These are phyloP conservation scores for Hemaris fuciformis DNA, from an alignment of 2,888 invertebrate genomes.

Conservation along the genomic window DNA sequence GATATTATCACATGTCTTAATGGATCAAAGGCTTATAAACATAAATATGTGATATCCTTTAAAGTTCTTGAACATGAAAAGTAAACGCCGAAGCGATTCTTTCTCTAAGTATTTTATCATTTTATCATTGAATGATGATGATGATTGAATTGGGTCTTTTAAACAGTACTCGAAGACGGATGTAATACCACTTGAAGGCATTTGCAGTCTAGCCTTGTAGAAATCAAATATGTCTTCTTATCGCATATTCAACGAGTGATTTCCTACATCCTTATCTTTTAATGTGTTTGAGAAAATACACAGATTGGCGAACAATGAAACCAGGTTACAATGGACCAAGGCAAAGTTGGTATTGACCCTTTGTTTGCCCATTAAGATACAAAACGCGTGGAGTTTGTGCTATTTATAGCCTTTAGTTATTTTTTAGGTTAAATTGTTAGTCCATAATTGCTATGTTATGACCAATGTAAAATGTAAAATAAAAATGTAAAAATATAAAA, in stretches of 20 bases:
- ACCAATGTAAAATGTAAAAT: too few species aligned
- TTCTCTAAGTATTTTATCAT: too few species aligned
- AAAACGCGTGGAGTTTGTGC: slow-evolving; percentile 14
- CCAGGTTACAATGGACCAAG: slow-evolving; percentile 47
- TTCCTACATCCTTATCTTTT: not conserved
- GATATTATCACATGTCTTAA: too few species aligned
- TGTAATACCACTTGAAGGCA: not conserved
- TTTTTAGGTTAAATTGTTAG: not conserved
- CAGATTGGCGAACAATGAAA: slow-evolving; percentile 19
- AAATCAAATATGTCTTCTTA: not conserved
- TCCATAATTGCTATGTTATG: not conserved
- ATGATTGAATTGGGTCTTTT: too few species aligned
- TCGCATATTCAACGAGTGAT: not conserved
- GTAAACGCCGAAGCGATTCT: too few species aligned
- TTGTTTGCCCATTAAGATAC: slow-evolving; percentile 44
- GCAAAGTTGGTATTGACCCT: slow-evolving; percentile 34
- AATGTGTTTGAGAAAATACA: slow-evolving; percentile 3
- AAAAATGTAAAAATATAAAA: too few species aligned
- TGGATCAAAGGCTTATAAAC: too few species aligned
- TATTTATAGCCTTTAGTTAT: slow-evolving; percentile 4
- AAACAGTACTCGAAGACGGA: not conserved
- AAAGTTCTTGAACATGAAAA: too few species aligned
- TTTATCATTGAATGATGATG: too few species aligned
- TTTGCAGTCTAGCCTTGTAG: not conserved
- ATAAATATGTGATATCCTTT: too few species aligned